These are phyloP conservation scores for Molorchus minor DNA, from an alignment of 2,888 invertebrate genomes.

Conservation along the genomic window DNA sequence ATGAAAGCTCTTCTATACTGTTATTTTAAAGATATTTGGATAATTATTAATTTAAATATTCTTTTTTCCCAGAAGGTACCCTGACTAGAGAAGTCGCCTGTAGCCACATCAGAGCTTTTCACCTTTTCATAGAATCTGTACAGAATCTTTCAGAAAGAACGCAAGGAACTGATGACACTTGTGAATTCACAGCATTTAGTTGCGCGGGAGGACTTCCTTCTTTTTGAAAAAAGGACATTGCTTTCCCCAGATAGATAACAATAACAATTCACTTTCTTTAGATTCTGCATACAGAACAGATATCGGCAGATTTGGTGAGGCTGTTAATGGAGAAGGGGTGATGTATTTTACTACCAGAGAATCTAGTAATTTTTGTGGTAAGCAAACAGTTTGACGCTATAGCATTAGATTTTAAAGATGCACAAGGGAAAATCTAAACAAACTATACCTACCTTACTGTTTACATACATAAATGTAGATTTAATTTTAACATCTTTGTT, in stretches of 20 bases:
- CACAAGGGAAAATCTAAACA: no score
- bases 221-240: conserved; percentile 66
- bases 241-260: conserved; percentile 62
- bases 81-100: conserved; percentile 64
- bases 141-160: conserved; percentile 52
- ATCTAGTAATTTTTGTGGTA: conserved; percentile 67
- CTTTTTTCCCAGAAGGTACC: conserved; percentile 45
- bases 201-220: conserved; percentile 65
- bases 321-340: conserved; percentile 63
- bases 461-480: no score
- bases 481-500: no score
- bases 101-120: conserved; percentile 68
- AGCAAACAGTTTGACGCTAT: no score
- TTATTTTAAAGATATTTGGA: no score
- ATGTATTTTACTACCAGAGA: conserved; percentile 67
- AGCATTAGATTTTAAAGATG: no score
- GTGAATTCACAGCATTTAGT: conserved; percentile 65
- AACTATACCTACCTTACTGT: neutral
- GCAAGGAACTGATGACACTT: conserved; percentile 34
- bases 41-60: no score
- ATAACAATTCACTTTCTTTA: conserved; percentile 51
- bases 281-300: conserved; percentile 49
- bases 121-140: conserved; percentile 66
- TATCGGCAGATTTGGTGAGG: conserved; percentile 59
- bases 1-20: no score